These are phyloP conservation scores for Heliothis peltigera DNA, from an alignment of 2,888 invertebrate species.

Conservation along the genomic window DNA sequence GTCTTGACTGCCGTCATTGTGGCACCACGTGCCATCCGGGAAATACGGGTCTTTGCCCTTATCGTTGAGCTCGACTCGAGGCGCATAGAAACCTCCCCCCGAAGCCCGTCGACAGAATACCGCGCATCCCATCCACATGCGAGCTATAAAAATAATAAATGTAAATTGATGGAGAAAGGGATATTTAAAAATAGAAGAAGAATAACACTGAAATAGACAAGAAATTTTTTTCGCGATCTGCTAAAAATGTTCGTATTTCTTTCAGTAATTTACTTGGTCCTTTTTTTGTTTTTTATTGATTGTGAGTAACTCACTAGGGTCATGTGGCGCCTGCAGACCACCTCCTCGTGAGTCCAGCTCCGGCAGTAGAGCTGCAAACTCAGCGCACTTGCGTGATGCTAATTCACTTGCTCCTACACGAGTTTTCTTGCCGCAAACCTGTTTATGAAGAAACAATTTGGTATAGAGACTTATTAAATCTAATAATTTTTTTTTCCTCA, in stretches of 20 bases:
- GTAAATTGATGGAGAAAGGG: background rate
- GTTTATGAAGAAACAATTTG: background rate
- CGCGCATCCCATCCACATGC: constrained; percentile 94
- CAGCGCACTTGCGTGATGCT: constrained; percentile 91
- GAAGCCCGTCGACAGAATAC: constrained; percentile 93
- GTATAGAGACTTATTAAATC: too few relatives aligned
- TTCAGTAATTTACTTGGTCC: too few relatives aligned
- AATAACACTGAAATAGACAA: background rate
- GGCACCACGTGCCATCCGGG: constrained; percentile 95
- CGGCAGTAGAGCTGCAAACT: constrained; percentile 90
- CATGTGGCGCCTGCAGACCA: constrained; percentile 93
- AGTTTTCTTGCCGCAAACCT: constrained; percentile 88
- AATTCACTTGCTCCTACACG: constrained; percentile 88
- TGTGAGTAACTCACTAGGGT: constrained; percentile 86
- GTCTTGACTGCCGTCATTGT: constrained; percentile 91
- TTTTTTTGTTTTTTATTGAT: too few relatives aligned
- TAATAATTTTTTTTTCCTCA: too few relatives aligned
- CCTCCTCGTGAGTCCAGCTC: constrained; percentile 92
- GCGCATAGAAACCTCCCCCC: constrained; percentile 93
- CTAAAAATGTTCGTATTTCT: background rate
- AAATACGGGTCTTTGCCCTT: constrained; percentile 93
- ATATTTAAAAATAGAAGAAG: background rate
- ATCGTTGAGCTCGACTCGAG: constrained; percentile 93
- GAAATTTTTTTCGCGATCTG: background rate
- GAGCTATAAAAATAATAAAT: constrained; percentile 75